Evolutionary conservation across 1,140 invertebrate genomes (phyloP).

Genomic region (Magallana ariakensis): DNA sequence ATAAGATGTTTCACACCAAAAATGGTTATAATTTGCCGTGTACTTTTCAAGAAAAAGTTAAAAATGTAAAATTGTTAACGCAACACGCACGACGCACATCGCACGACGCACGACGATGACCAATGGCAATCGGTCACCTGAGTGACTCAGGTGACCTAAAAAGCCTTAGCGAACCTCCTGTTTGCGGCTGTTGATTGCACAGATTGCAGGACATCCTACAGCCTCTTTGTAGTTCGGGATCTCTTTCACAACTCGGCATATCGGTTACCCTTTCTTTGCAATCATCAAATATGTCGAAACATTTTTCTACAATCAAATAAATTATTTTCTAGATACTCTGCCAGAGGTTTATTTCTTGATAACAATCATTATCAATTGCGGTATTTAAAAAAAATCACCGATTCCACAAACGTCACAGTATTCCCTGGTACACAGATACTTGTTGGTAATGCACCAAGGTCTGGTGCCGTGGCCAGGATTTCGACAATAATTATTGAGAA

Average conservation of each 20-base stretch:
- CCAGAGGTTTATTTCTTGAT: too few relatives aligned
- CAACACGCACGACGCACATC: too few relatives aligned
- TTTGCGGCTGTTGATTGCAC: background rate
- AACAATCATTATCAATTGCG: background rate
- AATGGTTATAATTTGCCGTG: too few relatives aligned
- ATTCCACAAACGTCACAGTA: constrained; percentile 86
- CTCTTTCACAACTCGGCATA: background rate
- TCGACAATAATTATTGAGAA: constrained; percentile 91
- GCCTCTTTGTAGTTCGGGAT: constrained; percentile 42
- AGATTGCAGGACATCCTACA: constrained; percentile 41
- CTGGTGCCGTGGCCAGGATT: constrained; percentile 90
- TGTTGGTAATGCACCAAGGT: constrained; percentile 91
- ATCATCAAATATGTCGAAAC: constrained; percentile 50
- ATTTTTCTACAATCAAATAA: constrained; percentile 31
- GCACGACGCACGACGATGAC: too few relatives aligned
- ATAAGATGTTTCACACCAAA: too few relatives aligned
- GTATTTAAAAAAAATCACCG: constrained; percentile 44
- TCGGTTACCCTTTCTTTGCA: constrained; percentile 6
- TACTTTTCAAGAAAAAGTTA: too few relatives aligned
- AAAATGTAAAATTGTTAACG: too few relatives aligned
- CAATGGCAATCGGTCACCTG: too few relatives aligned
- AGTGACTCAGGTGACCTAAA: too few relatives aligned
- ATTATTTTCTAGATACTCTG: background rate
- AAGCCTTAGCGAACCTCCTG: too few relatives aligned
- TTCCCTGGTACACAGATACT: constrained; percentile 82